Evolutionary conservation across 2,797 vertebrate genomes (phyloP), one percentile per base, ranked within the genome.

Genomic region (Nyctalus aviator): DNA sequence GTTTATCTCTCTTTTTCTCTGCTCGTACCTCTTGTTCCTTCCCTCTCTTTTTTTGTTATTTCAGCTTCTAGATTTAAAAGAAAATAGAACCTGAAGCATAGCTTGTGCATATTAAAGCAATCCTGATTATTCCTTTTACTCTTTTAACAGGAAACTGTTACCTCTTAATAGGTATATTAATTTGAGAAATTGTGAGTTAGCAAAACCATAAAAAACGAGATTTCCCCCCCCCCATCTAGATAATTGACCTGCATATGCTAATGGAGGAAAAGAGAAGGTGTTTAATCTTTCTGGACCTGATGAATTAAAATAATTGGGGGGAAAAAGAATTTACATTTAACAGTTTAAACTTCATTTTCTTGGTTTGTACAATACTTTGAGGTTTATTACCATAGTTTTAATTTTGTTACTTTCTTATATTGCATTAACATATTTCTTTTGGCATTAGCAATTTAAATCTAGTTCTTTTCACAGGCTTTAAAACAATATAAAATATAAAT

Each of bases 81-180:
- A 44, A 85, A 41, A 66, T 30, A 77, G 62, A 57, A 8, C 1
- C 2, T 48, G 11, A 71, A 68, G 20, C 59, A n/a, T 25, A 76
- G 14, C 10, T 92, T 87, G 44, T 87, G 6, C 13, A 66, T 79
- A 79, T 72, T 37, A 92, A 87, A 90, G 30, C 87, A 95, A 41
- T 17, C 8, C 11, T 23, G 30, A 59, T 21, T 75, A 68, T 62
- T 64, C 2, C 18, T 79, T 86, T 71, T 78, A 37, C 20, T 79
- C 0, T 76, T 89, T 79, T 94, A 79, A 83, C 15, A 53, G 46
- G 62, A 91, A 90, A 48, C 3, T 59, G 11, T 55, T 30, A 72
- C 14, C 88, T 13, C 13, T 48, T 73, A n/a, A 69, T 75, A 93
- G 20, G 5, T 66, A 23, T 1, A 53, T 53, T 75, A 90, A 78